Evolutionary conservation across 92 coral and sea anemone genomes (phyloP).

Genomic region (Galaxea fascicularis): DNA sequence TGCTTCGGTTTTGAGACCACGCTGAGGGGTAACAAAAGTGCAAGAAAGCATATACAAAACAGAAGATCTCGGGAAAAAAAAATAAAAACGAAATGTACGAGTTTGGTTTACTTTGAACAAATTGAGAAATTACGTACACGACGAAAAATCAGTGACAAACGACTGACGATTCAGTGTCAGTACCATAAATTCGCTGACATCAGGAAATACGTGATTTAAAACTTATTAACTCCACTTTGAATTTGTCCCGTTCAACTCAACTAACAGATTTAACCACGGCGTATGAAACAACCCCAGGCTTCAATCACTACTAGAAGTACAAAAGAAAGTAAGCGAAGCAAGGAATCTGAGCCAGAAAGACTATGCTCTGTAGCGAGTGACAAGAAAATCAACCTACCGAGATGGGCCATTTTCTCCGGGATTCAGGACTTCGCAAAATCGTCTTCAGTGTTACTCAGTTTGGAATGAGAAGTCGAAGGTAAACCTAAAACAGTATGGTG

Average conservation of each 20-base stretch:
- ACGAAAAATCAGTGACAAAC: background rate
- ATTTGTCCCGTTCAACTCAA: conserved; percentile 1
- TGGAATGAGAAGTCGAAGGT: conserved; percentile 16
- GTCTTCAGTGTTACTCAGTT: conserved; percentile 25
- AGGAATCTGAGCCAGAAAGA: background rate
- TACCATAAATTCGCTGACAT: background rate
- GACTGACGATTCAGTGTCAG: background rate
- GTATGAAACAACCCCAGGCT: conserved; percentile 7
- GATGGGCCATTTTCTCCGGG: conserved; percentile 39
- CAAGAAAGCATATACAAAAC: conserved; percentile 39
- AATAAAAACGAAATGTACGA: background rate
- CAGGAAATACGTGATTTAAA: background rate
- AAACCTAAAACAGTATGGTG: conserved; percentile 36
- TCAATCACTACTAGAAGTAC: conserved; percentile 1
- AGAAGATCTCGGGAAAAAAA: conserved; percentile 12
- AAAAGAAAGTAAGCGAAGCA: background rate
- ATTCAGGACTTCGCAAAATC: conserved; percentile 17
- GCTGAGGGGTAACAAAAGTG: conserved; percentile 73
- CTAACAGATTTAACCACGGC: conserved; percentile 15
- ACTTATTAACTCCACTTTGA: background rate
- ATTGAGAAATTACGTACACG: background rate
- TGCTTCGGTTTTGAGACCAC: conserved; percentile 59
- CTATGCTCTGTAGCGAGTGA: background rate
- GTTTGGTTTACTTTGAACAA: background rate
- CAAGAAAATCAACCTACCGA: conserved; percentile 37